Base-by-base conservation (phyloP, 2,797 vertebrate species). In the Sternotherus odoratus region DNA sequence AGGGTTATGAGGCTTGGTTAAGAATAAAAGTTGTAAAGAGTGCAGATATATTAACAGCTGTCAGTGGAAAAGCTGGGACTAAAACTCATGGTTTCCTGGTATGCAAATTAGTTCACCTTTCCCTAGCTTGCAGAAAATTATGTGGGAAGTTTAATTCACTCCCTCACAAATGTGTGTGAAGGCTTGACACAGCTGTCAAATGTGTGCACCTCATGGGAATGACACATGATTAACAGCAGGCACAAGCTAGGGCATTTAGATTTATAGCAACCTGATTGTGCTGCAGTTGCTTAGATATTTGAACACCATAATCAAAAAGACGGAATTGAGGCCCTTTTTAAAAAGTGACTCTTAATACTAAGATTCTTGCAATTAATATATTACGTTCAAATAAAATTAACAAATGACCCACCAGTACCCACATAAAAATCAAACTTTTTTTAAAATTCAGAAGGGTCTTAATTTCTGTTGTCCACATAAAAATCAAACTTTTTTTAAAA, bases 101-200 rank as follows among this genome's bases (percentile, higher is more conserved):
- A 39, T 6, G 33, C 82, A 69, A 8, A 39, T 88, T 43, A 30
- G 23, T 85, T 95, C 53, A 53, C 5, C 1, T 78, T 88, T 92
- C 17, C 56, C 50, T 79, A 43, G 36, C 12, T 91, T 82, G 26
- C 9, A 75, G 39, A 39, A 43, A 4, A 50, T 93, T 88, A 49
- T 89, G 75, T n/a, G 36, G 66, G 46, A 88, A 91, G 39, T 80
- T 11, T 2, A 50, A 23, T 82, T 80, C 72, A 11, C n/a, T 92
- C 13, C 24, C n/a, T 49, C 89, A 4, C 9, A 28, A 74, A 33
- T 77, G 11, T 2, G 2, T 36, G 72, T n/a, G 6, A 72, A 36
- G 6, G 56, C 87, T 36, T 60, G 26, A 51, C 7, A 50, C 33
- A 23, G 36, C 36, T 69, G 66, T 69, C 66, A 69, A 36, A 23